Evolutionary conservation across 2,797 vertebrate species (phyloP), one percentile per base, ranked within the genome.

Genomic region (Petrocephalus sullivani): DNA sequence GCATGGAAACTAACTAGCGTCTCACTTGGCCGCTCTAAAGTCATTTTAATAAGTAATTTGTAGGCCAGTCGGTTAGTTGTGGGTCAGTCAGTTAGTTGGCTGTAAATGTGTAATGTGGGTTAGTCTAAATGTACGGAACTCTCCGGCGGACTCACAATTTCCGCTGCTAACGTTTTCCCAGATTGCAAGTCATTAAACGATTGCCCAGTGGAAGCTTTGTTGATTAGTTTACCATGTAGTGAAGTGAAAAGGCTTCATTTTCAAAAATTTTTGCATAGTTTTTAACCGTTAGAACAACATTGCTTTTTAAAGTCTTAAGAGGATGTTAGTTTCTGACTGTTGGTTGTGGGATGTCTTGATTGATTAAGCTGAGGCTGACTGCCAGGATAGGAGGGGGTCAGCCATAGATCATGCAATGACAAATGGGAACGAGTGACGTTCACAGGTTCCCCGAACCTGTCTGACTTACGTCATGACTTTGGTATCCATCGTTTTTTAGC

Each of bases 401-500:
- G 46, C 81, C 46, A 16, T 83, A 49, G 78, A 83, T 83, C 46
- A 21, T 1, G 46, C 19, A 49, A 21, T 21, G 3, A 53, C 49
- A 54, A 53, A 83, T n/a, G 49, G 41, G 71, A 41, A 16, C 71
- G 41, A n/a, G 16, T 85, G 21, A 28, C 53, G 28, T 85, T 16
- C 2, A 23, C 49, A 54, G 49, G 84, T 58, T 23, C 21, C 46
- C 81, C 37, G 56, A 58, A 37, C 53, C 53, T 86, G 84, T 41
- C 56, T 16, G 33, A 16, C 60, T 86, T 57, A 41, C 41, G 28
- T 58, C 53, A 58, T 86, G 53, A 54, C 53, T 60, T 58, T 60
- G 84, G 84, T 21, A 86, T 37, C 84, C 54, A 57, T 37, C 53
- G 84, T 16, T 86, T n/a, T 86, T 83, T 86, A 37, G 56, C 84